Evolutionary conservation across 2,888 invertebrate genomes (phyloP).

Genomic region (Villa cingulata): DNA sequence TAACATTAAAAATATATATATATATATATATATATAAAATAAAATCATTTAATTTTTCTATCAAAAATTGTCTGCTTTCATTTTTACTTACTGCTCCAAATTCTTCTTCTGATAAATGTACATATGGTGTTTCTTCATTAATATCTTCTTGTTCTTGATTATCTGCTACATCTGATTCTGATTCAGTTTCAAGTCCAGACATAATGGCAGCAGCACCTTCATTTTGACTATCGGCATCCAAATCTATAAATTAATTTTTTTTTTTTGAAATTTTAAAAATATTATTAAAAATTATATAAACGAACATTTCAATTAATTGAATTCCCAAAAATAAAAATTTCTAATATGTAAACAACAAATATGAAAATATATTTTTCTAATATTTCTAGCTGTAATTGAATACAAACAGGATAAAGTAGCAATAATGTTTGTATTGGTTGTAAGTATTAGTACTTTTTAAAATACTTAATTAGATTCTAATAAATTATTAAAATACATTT

Average conservation of each 20-base stretch:
- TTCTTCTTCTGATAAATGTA: constrained; percentile 45
- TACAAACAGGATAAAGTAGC: too few relatives aligned
- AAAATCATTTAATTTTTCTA: background rate
- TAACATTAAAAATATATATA: constrained; percentile 25
- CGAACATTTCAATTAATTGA: too few relatives aligned
- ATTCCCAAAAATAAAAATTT: too few relatives aligned
- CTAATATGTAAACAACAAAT: too few relatives aligned
- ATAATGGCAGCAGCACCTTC: constrained; percentile 42
- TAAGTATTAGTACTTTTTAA: too few relatives aligned
- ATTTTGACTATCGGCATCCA: constrained; percentile 58
- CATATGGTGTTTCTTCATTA: constrained; percentile 46
- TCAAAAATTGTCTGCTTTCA: background rate
- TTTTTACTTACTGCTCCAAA: constrained; percentile 39
- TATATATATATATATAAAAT: too few relatives aligned
- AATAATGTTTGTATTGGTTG: too few relatives aligned
- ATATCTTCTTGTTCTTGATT: constrained; percentile 24
- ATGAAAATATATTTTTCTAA: too few relatives aligned
- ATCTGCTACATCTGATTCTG: constrained; percentile 46
- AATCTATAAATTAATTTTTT: constrained; percentile 45
- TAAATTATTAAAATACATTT: too few relatives aligned
- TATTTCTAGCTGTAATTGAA: background rate
- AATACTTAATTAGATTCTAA: too few relatives aligned
- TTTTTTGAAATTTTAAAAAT: too few relatives aligned
- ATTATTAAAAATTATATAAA: too few relatives aligned
- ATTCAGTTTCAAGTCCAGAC: constrained; percentile 39